phyloP scores from a whole-genome alignment of 2,888 invertebrate species.

The Drosophila borborema region DNA sequence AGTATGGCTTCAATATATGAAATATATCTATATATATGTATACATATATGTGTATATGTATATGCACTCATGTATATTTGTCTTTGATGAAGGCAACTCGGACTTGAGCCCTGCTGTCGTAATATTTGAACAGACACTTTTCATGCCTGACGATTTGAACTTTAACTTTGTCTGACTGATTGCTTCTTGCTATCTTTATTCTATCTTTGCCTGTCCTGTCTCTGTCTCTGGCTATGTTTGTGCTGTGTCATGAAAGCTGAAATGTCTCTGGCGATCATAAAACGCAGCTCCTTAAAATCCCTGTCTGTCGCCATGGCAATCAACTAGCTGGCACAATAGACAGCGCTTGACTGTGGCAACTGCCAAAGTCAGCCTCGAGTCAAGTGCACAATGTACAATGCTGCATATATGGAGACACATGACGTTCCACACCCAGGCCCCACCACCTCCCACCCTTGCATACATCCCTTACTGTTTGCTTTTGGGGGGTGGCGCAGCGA shows the following conservation, averaged over 20 bases:
- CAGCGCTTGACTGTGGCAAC: constrained; percentile 40
- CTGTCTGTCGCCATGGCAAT: constrained; percentile 43
- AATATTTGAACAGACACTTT: constrained; percentile 75
- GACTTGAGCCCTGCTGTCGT: constrained; percentile 53
- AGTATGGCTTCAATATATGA: constrained; percentile 31
- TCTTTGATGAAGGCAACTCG: constrained; percentile 20
- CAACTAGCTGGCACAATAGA: constrained; percentile 50
- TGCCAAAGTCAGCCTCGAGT: constrained; percentile 54
- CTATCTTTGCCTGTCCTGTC: background rate
- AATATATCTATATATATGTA: constrained; percentile 12
- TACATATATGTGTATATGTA: constrained; percentile 6
- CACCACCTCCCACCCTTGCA: background rate
- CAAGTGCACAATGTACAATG: constrained; percentile 41
- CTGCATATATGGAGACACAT: constrained; percentile 32
- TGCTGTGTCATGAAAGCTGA: constrained; percentile 40
- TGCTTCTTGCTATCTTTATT: constrained; percentile 23
- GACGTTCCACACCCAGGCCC: background rate
- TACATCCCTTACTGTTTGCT: background rate
- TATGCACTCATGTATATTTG: background rate
- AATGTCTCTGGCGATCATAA: constrained; percentile 53
- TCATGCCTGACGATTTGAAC: constrained; percentile 51
- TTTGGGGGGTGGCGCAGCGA: constrained; percentile 56
- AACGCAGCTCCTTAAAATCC: constrained; percentile 44
- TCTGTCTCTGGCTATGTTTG: background rate
- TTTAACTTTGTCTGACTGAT: constrained; percentile 57